Base-by-base conservation (phyloP, 1,140 invertebrate species). In the Theocolax elegans region DNA sequence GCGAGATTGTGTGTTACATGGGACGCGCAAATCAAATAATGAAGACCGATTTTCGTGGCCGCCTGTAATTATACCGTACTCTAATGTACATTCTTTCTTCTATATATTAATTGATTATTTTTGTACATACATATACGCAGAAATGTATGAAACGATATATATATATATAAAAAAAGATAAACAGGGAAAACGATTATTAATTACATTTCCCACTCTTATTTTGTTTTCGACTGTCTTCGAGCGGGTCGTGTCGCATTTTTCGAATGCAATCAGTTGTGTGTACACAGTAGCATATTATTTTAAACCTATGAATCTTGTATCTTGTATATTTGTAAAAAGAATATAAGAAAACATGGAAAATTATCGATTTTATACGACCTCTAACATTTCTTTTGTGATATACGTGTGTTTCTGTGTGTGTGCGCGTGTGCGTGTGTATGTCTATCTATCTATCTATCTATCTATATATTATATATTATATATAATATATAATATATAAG, bases 1-100 rank as follows among this genome's bases (percentile, higher is more conserved):
- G 72, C 77, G 72, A 76, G 76, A 75, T 81, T 79, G 76, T 75
- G 72, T 78, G 72, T 65, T 66, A 65, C 44, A 72, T 53, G 25
- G 42, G 53, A 66, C 35, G 60, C 69, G 62, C 44, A n/a, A 40
- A 59, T 23, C 25, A 58, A 63, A 68, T 10, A 48, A 59, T 29
- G 23, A 62, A 1, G 29, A 63, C 67, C 59, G 67, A 65, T 71
- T 71, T 65, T 66, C 62, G 69, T 60, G 51, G 54, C 69, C 62
- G 69, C 69, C 54, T 71, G 35, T 46, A 46, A 54, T 51, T 53
- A 62, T 49, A n/a, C 9, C 40, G 35, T 48, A 59, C 27, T 56
- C 2, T 64, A 42, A n/a, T 66, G 29, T 6, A 9, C 35, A 4
- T 35, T 31, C 19, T 67, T 51, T 60, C 38, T 27, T 54, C n/a